A percentile compares a stretch with the other conserved stretches of the same genome.
These are phyloP conservation scores for Yoshiicerus persimilis DNA, from an alignment of 1,140 invertebrate species.

Conservation along the genomic window DNA sequence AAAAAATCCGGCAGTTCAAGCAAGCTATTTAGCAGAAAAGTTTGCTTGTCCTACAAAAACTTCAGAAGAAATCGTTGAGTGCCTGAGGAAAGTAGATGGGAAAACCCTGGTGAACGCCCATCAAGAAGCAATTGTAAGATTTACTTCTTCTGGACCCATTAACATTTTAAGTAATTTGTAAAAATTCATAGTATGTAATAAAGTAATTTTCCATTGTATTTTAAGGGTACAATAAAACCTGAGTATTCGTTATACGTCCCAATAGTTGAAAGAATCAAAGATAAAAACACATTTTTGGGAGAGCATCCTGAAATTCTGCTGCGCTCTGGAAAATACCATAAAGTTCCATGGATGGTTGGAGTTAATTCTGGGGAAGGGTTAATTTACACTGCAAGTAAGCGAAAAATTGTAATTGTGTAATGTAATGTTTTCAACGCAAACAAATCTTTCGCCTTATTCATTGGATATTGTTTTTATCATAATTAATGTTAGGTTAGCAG, in stretches of 20 bases:
- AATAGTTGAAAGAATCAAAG: slow-evolving; percentile 36
- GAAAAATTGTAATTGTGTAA: background rate
- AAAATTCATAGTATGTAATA: background rate
- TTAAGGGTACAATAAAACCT: background rate
- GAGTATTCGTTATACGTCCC: slow-evolving; percentile 47
- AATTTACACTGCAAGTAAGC: slow-evolving; percentile 32
- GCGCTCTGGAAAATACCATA: slow-evolving; percentile 54
- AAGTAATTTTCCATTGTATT: background rate
- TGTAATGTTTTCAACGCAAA: background rate
- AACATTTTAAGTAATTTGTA: no score
- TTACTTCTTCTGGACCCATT: background rate
- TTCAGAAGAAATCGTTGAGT: slow-evolving; percentile 48
- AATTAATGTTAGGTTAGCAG: no score
- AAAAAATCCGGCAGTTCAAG: slow-evolving; percentile 50
- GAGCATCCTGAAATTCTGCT: slow-evolving; percentile 51
- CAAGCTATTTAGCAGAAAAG: slow-evolving; percentile 50
- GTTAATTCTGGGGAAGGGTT: slow-evolving; percentile 34
- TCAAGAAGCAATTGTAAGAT: slow-evolving; percentile 44
- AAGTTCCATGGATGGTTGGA: slow-evolving; percentile 65
- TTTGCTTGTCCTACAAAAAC: slow-evolving; percentile 52
- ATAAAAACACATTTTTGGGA: slow-evolving; percentile 54
- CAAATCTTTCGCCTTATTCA: background rate
- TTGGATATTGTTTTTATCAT: background rate
- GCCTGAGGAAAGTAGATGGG: slow-evolving; percentile 57
- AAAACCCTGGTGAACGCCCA: slow-evolving; percentile 53